Percentiles rank a stretch among this genome's conserved stretches.
Evolutionary conservation across 1,140 invertebrate genomes (phyloP).

Genomic region (Conus betulinus): DNA sequence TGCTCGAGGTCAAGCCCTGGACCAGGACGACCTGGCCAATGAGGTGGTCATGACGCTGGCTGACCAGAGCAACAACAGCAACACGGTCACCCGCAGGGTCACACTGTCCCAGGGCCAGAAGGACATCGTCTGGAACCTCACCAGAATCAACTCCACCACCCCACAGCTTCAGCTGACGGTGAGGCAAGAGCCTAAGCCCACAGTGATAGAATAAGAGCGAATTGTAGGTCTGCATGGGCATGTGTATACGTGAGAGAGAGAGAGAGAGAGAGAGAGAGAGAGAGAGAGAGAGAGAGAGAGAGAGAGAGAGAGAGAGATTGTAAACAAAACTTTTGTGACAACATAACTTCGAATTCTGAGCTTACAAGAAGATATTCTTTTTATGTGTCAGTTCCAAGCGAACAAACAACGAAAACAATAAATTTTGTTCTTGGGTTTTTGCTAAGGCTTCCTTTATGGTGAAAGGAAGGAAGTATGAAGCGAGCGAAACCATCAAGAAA

Average conservation of each 20-base stretch:
- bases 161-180: not conserved
- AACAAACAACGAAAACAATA: too few relatives aligned
- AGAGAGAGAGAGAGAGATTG: too few relatives aligned
- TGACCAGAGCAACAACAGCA: not conserved
- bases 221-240: too few relatives aligned
- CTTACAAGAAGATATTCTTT: too few relatives aligned
- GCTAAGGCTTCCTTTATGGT: not conserved
- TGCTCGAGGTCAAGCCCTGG: not conserved
- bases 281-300: too few relatives aligned
- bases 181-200: not conserved
- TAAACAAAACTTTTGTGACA: too few relatives aligned
- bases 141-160: not conserved
- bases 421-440: not conserved
- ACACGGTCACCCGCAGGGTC: not conserved
- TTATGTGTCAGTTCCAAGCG: too few relatives aligned
- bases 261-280: too few relatives aligned
- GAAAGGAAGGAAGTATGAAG: not conserved
- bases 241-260: too few relatives aligned
- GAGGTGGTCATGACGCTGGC: not conserved
- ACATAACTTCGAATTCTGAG: too few relatives aligned
- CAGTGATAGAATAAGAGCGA: too few relatives aligned
- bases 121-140: not conserved
- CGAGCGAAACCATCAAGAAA: not conserved
- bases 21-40: not conserved
- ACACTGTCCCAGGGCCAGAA: not conserved